Conservation (phyloP, 1,140 invertebrate genomes). For the Drosophila rhopaloa region DNA sequence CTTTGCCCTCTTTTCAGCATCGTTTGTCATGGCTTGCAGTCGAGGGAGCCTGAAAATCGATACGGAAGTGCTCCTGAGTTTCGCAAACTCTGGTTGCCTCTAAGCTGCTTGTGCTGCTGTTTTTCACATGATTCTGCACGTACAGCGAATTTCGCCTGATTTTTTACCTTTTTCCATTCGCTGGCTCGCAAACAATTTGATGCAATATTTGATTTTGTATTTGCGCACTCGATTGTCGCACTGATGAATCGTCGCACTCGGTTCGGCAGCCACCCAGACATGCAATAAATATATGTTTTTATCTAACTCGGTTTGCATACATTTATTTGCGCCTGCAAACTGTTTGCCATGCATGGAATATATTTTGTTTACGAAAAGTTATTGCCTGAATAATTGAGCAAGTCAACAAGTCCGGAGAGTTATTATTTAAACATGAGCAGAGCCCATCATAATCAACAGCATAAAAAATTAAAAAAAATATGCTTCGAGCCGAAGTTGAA, state of each 20-base stretch:
- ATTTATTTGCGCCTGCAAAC: slow-evolving; percentile 6
- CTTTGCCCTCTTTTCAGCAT: background rate
- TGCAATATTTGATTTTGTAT: slow-evolving; percentile 73
- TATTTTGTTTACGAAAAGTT: slow-evolving; percentile 63
- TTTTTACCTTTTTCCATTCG: slow-evolving; percentile 26
- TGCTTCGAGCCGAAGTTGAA: background rate
- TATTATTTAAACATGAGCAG: slow-evolving; percentile 67
- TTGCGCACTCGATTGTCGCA: slow-evolving; percentile 57
- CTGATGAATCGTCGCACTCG: slow-evolving; percentile 39
- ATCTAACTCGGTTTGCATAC: slow-evolving; percentile 12
- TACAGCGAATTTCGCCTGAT: slow-evolving; percentile 29
- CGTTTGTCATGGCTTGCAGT: slow-evolving; percentile 29
- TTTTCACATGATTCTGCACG: slow-evolving; percentile 40
- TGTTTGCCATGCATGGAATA: slow-evolving; percentile 78
- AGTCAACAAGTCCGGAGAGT: slow-evolving; percentile 40
- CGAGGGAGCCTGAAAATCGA: slow-evolving; percentile 55
- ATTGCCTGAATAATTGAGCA: slow-evolving; percentile 59
- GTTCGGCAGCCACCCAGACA: slow-evolving; percentile 2
- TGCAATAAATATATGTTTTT: slow-evolving; percentile 20
- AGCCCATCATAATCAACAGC: slow-evolving; percentile 27
- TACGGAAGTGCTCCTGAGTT: slow-evolving; percentile 48
- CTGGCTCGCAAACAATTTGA: slow-evolving; percentile 51
- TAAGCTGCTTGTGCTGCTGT: slow-evolving; percentile 29
- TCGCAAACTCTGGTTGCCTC: slow-evolving; percentile 30
- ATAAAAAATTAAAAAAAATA: slow-evolving; percentile 13